phyloP scores from a whole-genome alignment of 2,797 vertebrate species.

The Acestrorhynchus altus region DNA sequence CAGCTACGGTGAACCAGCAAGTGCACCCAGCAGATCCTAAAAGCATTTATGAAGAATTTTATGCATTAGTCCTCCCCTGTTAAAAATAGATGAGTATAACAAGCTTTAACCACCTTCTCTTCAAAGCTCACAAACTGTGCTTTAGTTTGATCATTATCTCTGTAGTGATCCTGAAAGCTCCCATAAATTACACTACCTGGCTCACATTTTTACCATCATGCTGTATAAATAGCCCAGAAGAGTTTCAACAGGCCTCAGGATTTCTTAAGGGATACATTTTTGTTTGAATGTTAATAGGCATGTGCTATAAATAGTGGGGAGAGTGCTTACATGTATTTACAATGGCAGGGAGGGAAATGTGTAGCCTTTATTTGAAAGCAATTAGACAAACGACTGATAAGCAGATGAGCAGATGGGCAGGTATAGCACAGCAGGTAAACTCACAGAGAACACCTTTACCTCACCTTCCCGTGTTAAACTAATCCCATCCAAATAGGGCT shows the following conservation, averaged over 20 bases:
- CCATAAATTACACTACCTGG: background rate
- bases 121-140: background rate
- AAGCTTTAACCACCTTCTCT: background rate
- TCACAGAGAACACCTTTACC: too few relatives aligned
- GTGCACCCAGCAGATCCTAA: background rate
- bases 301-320: background rate
- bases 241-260: background rate
- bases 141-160: slow-evolving; percentile 9
- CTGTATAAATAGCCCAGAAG: background rate
- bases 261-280: background rate
- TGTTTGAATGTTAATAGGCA: background rate
- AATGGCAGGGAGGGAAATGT: background rate
- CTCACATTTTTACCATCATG: background rate
- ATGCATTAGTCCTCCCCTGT: background rate
- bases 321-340: background rate
- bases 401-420: too few relatives aligned
- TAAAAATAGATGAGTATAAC: background rate
- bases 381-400: too few relatives aligned
- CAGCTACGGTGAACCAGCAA: too few relatives aligned
- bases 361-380: too few relatives aligned
- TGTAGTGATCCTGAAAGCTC: background rate
- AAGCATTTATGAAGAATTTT: background rate
- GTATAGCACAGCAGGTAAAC: too few relatives aligned
- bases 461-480: too few relatives aligned
- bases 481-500: too few relatives aligned